Evolutionary conservation across 1,140 invertebrate species (phyloP), one percentile per base, ranked within the genome.

Genomic region (Eubasilissa regina): DNA sequence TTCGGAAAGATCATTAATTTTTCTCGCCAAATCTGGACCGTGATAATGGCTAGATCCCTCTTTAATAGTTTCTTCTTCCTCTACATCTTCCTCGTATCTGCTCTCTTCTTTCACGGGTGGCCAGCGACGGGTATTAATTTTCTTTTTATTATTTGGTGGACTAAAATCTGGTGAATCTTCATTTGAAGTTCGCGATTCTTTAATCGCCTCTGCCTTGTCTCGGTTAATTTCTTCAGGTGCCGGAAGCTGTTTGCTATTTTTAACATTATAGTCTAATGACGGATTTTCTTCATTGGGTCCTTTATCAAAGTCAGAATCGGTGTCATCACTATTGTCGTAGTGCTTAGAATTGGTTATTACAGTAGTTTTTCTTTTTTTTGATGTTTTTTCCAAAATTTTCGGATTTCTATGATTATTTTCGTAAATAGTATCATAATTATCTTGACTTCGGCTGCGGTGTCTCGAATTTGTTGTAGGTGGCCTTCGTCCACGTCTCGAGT

Each of bases 31-130:
- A 17, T 44, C 43, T 13, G 74, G 74, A 0, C 56, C 74, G 43
- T 75, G 74, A 25, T 62, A 75, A 25, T 85, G 84, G 48, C 8
- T 45, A 12, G 58, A 53, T 53, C 70, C 44, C 21, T 89, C 86
- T 84, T 89, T 87, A 13, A 88, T 85, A 11, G 88, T 85, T 85
- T 89, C 88, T 53, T 87, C 84, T 85, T 89, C 84, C 80, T 88
- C 79, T 1, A 81, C 77, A 51, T 83, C 77, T 74, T 83, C 79
- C 62, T 83, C 56, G 45, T 73, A 83, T 4, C 74, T 66, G n/a
- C 73, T 83, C 21, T 81, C 79, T 77, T 83, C 79, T 10, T 83
- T 83, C 12, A 83, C 72, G 9, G 81, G 79, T 3, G 60, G 62
- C n/a, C 77, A 25, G 45, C 60, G n/a, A n/a, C n/a, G 47, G 3